Base-by-base conservation (phyloP, 2,113 vertebrate genomes). In the Pao palembangensis region DNA sequence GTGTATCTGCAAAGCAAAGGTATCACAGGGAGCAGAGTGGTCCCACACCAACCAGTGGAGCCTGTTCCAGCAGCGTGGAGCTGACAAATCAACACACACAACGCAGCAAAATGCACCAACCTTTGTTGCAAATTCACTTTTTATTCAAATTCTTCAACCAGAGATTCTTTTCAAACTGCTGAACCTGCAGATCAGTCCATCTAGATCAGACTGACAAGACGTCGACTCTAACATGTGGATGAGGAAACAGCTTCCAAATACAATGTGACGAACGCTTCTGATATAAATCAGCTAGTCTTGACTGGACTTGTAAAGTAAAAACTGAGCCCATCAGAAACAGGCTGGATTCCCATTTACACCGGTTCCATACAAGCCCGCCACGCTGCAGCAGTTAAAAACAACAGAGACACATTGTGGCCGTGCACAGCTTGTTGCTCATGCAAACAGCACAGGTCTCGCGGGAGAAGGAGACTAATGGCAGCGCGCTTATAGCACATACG, bases 381-480 rank as follows among this genome's bases (percentile, higher is more conserved):
- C 62, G 34, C 74, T 44, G 58, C 69, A 82, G 49, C 81, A 86
- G 85, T 87, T 83, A 86, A 74, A 74, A 70, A 85, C 78, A 76
- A 78, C 69, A 73, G 73, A 70, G 69, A 77, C 76, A 74, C 61
- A 18, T 67, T 20, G 34, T 13, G 23, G 64, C 74, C 5, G 17
- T 76, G 70, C 28, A 38, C 74, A 85, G 69, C 81, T 84, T 80
- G 85, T 88, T 84, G 84, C 78, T 80, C 73, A 87, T 48, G 58
- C 68, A 82, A 80, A 84, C 81, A 79, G 71, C 78, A 38, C 63
- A 16, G 59, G 56, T 75, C 80, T 79, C 74, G 1, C 8, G 53
- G 76, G 82, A 82, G 59, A 23, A 12, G 13, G 62, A 85, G 81
- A 88, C 81, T 71, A 79, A 84, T 84, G 78, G 66, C 61, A 18